phyloP scores from a whole-genome alignment of 2,113 vertebrate species.

The Nicator chloris region DNA sequence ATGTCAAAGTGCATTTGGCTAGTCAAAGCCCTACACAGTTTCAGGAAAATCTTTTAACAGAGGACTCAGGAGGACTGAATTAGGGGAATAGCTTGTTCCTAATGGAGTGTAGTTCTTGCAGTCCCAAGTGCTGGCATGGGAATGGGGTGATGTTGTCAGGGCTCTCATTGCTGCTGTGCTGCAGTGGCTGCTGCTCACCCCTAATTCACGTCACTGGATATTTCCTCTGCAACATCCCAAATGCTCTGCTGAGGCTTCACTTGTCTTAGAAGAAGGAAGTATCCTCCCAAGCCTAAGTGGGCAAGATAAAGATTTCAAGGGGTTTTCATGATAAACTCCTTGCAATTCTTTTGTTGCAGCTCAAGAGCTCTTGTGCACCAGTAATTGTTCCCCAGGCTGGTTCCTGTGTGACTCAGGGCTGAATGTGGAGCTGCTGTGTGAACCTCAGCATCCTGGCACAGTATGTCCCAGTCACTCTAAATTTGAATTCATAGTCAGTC shows the following conservation, averaged over 20 bases:
- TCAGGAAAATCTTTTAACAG: background rate
- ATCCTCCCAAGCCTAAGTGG: background rate
- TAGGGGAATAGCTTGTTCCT: background rate
- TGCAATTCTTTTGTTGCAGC: background rate
- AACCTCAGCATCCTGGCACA: background rate
- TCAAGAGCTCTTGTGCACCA: background rate
- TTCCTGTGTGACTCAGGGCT: slow-evolving; percentile 29
- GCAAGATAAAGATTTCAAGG: background rate
- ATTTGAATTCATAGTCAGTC: background rate
- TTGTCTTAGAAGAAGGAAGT: slow-evolving; percentile 7
- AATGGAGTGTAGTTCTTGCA: background rate
- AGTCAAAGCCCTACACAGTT: background rate
- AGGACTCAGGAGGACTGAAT: background rate
- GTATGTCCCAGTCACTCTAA: background rate
- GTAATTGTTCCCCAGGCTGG: background rate
- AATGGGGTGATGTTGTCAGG: background rate
- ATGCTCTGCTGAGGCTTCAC: background rate
- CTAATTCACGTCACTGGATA: background rate
- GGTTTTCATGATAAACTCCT: background rate
- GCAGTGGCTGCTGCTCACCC: background rate
- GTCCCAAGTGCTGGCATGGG: background rate
- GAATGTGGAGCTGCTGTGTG: background rate
- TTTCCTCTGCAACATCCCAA: background rate
- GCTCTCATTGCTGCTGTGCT: background rate
- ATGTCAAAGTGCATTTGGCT: background rate